Evolutionary conservation across 2,888 invertebrate genomes (phyloP), one percentile per base, ranked within the genome.

Genomic region (Euplexia lucipara): DNA sequence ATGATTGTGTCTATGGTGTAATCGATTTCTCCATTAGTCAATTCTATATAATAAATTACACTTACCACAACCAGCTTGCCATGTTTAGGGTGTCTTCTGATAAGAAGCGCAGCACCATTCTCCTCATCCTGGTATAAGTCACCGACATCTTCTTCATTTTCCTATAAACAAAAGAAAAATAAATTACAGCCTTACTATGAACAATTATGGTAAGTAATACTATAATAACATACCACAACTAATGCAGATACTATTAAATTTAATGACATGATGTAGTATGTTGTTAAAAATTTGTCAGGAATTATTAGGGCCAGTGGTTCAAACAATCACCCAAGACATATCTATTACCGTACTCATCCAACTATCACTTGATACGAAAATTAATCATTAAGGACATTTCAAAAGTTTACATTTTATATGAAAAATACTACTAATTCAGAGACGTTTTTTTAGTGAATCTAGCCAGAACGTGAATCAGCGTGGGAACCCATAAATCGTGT

Each of bases 41-140:
- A n/a, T 34, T 34, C 1, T 51, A 0, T 7, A 12, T 3, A 30
- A n/a, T 18, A n/a, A 14, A 1, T 12, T 6, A n/a, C 0, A 0
- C 98, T 97, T 95, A 98, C 98, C 97, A 98, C 97, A 86, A 98
- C 96, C 81, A 98, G 95, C 88, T 97, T 97, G 75, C 98, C 98
- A 89, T 97, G 97, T 78, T 96, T 95, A 67, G 97, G 96, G 89
- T 98, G 98, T 82, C 97, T 97, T 86, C 98, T 96, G 89, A 99
- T 96, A 69, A 98, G 95, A 84, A 99, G 96, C 5, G 99, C 98
- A 10, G 99, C 98, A 93, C 98, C 97, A 85, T 97, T 98, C 71
- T 96, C 96, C 85, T 97, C 97, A 90, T 99, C 99, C 91, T 99
- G 98, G 92, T 98, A 99, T 45, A 98, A 96, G 74, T 98, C 98